Evolutionary conservation across 64 coral and sea anemone species (phyloP).

Genomic region (Pachyseris speciosa): DNA sequence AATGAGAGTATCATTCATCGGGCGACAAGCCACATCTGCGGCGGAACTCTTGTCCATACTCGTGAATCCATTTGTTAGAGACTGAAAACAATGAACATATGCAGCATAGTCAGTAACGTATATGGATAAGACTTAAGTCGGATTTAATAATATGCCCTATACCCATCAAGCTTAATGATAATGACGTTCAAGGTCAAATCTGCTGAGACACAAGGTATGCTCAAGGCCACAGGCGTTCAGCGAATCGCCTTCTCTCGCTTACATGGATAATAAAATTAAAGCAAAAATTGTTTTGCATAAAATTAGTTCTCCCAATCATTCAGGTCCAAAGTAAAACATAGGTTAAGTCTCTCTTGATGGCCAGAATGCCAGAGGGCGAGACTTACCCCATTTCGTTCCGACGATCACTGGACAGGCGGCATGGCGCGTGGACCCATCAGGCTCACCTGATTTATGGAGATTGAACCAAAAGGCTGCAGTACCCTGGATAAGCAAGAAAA

Average conservation of each 20-base stretch:
- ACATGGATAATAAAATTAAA: no score
- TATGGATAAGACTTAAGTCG: no score
- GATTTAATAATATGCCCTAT: no score
- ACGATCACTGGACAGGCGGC: conserved; percentile 65
- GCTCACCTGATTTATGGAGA: conserved; percentile 42
- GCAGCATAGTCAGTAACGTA: not conserved
- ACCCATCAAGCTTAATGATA: no score
- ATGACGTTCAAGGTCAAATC: no score
- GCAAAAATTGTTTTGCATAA: no score
- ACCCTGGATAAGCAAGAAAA: conserved; percentile 30
- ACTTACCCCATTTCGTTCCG: conserved; percentile 73
- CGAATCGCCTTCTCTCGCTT: no score
- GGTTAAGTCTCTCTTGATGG: no score
- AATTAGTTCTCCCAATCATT: no score
- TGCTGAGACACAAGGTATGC: no score
- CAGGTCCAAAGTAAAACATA: no score
- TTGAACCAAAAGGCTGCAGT: conserved; percentile 74
- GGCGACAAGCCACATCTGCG: conserved; percentile 55
- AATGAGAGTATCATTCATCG: conserved; percentile 55
- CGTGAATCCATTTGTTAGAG: conserved; percentile 85
- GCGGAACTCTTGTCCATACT: conserved; percentile 70
- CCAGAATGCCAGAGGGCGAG: not conserved
- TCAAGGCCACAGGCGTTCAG: no score
- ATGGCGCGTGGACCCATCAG: conserved; percentile 36
- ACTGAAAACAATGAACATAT: conserved; percentile 44